Evolutionary conservation across 2,888 invertebrate species (phyloP), one percentile per base, ranked within the genome.

Genomic region (Phyllotreta striolata): DNA sequence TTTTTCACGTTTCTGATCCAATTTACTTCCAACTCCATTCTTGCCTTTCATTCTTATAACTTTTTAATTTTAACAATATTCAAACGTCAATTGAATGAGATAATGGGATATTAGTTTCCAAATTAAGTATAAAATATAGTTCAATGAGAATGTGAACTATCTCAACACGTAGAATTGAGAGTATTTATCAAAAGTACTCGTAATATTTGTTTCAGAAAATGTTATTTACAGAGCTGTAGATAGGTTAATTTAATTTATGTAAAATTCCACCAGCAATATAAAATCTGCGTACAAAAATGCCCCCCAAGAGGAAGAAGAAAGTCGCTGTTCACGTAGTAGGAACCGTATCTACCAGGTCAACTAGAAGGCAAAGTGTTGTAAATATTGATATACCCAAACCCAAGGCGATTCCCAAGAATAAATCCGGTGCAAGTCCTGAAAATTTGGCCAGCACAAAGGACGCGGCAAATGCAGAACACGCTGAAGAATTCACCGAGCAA

Each of bases 291-390:
- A 41, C 9, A 51, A 54, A 35, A 37, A 77, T 77, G 77, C 74
- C 76, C 8, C 76, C 77, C 1, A 77, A 75, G 66, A 76, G 73
- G 70, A 73, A 73, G 63, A 73, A 73, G 63, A 24, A 61, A 6
- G 44, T 57, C 8, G 43, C 44, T 62, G 69, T 66, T 56, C 69
- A 70, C n/a, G 74, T 74, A 54, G 73, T 74, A 12, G 75, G 74
- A 46, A 75, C 75, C 38, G 74, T 74, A 39, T 74, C 75, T n/a
- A 75, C 75, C 34, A 63, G 74, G 51, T 74, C 74, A 34, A 75
- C 74, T 6, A 51, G 72, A 49, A 66, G 75, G 12, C 70, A 75
- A 62, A 74, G 74, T 52, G 59, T 75, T 62, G 74, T 74, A 34
- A 74, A 74, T 57, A 72, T 74, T 46, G 69, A 73, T 49, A 72